Conservation (phyloP, 2,113 vertebrate genomes). For the Scopus umbretta region DNA sequence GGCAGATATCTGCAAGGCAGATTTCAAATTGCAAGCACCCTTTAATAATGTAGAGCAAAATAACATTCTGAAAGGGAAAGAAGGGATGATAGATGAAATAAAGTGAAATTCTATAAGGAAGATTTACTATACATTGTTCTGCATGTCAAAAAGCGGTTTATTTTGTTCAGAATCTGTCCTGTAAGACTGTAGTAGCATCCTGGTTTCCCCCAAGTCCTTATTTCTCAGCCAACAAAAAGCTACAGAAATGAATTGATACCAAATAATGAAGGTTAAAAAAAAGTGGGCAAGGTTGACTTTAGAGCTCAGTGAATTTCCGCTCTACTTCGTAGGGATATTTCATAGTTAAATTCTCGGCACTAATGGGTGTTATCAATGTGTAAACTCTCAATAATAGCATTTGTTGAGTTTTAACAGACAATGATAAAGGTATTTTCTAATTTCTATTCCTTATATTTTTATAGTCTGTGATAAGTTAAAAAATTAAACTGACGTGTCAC, state of each 20-base stretch:
- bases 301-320: not conserved
- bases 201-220: not conserved
- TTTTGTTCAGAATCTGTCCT: not conserved
- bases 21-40: not conserved
- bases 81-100: not conserved
- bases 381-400: not conserved
- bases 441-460: not conserved
- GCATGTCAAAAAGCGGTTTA: not conserved
- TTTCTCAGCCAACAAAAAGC: not conserved
- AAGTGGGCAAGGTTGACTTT: not conserved
- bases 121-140: not conserved
- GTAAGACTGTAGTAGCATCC: not conserved
- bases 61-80: not conserved
- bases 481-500: not conserved
- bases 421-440: not conserved
- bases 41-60: not conserved
- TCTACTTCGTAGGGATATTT: not conserved
- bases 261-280: not conserved
- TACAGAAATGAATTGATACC: not conserved
- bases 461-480: not conserved
- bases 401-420: not conserved
- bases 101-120: not conserved
- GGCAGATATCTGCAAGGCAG: not conserved
- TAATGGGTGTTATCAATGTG: not conserved
- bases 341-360: not conserved